These are phyloP conservation scores for Reticulitermes lucifugus DNA, from an alignment of 2,888 invertebrate genomes.

Conservation along the genomic window DNA sequence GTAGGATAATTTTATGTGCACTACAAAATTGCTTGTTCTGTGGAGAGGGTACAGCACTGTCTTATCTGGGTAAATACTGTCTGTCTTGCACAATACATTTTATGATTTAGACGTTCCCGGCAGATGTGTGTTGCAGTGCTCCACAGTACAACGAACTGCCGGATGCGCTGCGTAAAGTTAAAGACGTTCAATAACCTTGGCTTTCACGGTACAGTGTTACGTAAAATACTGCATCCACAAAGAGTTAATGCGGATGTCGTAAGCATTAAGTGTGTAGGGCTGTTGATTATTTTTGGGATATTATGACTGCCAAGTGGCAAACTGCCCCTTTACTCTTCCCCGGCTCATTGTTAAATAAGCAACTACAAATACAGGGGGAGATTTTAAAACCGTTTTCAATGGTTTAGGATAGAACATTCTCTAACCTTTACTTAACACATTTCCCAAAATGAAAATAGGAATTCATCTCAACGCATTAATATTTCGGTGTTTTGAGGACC, in stretches of 20 bases:
- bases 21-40: no score
- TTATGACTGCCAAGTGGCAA: conserved; percentile 22
- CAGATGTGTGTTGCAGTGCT: no score
- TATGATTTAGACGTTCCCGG: no score
- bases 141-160: no score
- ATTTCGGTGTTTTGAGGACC: not conserved
- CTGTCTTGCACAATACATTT: no score
- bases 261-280: conserved; percentile 10
- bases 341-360: not conserved
- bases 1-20: no score
- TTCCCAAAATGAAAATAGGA: not conserved
- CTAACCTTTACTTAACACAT: not conserved
- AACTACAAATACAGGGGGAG: not conserved
- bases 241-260: not conserved
- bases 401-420: not conserved
- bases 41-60: no score
- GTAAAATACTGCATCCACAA: not conserved
- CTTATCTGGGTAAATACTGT: no score
- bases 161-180: no score
- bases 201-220: not conserved
- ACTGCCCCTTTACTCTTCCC: not conserved
- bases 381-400: not conserved
- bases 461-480: not conserved
- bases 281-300: not conserved
- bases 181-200: not conserved